A percentile compares a stretch with the other conserved stretches of the same genome.
phyloP scores from a whole-genome alignment of 2,113 vertebrate genomes.

The Phoenicopterus ruber region DNA sequence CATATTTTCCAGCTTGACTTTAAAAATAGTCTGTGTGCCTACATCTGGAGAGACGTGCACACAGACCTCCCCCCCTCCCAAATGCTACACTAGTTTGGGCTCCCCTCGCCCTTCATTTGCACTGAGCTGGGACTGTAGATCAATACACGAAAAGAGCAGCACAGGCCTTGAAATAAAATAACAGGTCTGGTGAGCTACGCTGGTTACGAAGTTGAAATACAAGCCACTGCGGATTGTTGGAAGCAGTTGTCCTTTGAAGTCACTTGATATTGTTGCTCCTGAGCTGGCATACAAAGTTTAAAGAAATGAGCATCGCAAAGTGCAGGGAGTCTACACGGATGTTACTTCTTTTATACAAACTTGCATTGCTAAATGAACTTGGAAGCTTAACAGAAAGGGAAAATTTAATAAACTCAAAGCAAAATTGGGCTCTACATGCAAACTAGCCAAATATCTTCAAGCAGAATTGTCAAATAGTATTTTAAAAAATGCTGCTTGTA shows the following conservation, averaged over 20 bases:
- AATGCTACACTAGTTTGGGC: background rate
- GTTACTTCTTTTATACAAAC: background rate
- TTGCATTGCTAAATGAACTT: background rate
- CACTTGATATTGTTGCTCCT: slow-evolving; percentile 46
- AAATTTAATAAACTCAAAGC: background rate
- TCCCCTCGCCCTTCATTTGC: background rate
- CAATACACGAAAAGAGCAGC: slow-evolving; percentile 8
- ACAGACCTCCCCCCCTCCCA: background rate
- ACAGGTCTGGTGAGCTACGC: slow-evolving; percentile 56
- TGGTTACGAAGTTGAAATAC: slow-evolving; percentile 25
- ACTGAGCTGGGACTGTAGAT: background rate
- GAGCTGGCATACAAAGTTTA: background rate
- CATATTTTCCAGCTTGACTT: background rate
- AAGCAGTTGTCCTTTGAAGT: slow-evolving; percentile 52
- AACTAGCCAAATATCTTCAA: background rate
- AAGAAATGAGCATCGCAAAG: background rate
- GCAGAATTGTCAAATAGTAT: background rate
- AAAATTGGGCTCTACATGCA: background rate
- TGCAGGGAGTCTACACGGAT: background rate
- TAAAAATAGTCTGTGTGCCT: background rate
- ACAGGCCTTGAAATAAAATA: slow-evolving; percentile 35
- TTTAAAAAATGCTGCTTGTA: background rate
- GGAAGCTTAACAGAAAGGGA: background rate
- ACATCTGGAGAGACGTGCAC: background rate
- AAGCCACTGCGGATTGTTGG: slow-evolving; percentile 17